Base-by-base conservation (phyloP, 2,113 vertebrate genomes). In the Osmerus eperlanus region DNA sequence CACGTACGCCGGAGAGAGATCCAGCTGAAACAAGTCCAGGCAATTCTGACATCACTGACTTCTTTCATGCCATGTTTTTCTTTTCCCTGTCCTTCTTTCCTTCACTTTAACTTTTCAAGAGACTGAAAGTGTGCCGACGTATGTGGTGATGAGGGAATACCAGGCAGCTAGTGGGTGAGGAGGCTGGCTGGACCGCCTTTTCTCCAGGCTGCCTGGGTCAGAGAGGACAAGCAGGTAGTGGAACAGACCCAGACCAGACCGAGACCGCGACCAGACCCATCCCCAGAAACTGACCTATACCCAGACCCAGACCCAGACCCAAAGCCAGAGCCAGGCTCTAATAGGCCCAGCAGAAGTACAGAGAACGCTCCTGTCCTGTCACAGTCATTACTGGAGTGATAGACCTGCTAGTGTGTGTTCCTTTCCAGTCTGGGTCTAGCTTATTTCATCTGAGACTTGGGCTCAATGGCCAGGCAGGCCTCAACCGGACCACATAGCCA, bases 1-100 rank as follows among this genome's bases (percentile, higher is more conserved):
- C 21, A 51, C 74, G 23, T 9, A 52, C 72, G 74, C 64, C 52
- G 78, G 41, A 76, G 76, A 79, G 73, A 68, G 68, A 71, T 81
- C 81, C 65, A 72, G 80, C 82, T 85, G 83, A 84, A 86, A 81
- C n/a, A 51, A 74, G 84, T 82, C 80, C 84, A 71, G 81, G 80
- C 77, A 77, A 72, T 78, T 81, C 76, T 90, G 85, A 90, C 86
- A 83, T 90, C 87, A 91, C 81, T 81, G 63, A 1, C 11, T 72
- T 59, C 72, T 75, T 77, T 72, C 61, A 78, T 80, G 76, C 78
- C 77, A 56, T 47, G 75, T 29, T 25, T 8, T 7, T 16, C 14
- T 41, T 51, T 21, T 68, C 18, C 21, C 66, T 63, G 14, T 51
- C 41, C 21, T 19, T 25, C 63, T 19, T 66, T 15, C 2, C 41